Evolutionary conservation across 1,140 invertebrate genomes (phyloP), one percentile per base, ranked within the genome.

Genomic region (Drosophila willistoni): DNA sequence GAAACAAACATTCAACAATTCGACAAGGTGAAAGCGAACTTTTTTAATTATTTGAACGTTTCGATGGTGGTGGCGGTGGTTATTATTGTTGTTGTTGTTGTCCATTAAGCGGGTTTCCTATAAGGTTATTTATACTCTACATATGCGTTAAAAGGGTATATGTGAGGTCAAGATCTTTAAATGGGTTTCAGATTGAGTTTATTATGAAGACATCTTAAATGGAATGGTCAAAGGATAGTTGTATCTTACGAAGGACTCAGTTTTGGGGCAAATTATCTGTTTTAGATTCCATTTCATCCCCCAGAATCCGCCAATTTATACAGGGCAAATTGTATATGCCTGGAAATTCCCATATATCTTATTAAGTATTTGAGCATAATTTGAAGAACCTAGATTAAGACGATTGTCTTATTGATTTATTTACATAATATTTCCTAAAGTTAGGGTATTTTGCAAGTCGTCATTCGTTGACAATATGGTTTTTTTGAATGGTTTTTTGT

Each of bases 1-100:
- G 33, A 39, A 22, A 42, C 13, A 63, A 29, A 51, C 61, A 77
- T 71, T 78, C 72, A 68, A 73, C 74, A 70, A 73, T 73, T 73
- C 44, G 54, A 44, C 33, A 63, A 65, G 71, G 74, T 66, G 71
- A 77, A 77, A 77, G 74, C 74, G 62, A 69, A 65, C 59, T 47
- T 59, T 63, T 62, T 70, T 73, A 73, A 76, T 77, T 73, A 73
- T 73, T 68, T 66, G 36, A 39, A 13, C 65, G 60, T 64, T 41
- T 76, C 34, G 34, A 36, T 36, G 10, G 29, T 29, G 34, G 34
- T 36, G 7, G 34, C 9, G 7, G 0, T 36, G 2, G 34, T 12
- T 36, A 66, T 63, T 66, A 64, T 54, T 71, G 62, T 60, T 66
- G 70, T 54, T 74, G 62, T 60, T 41, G 57, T n/a, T 47, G 44